Conservation (phyloP, 2,113 vertebrate species). For the Mus musculus region DNA sequence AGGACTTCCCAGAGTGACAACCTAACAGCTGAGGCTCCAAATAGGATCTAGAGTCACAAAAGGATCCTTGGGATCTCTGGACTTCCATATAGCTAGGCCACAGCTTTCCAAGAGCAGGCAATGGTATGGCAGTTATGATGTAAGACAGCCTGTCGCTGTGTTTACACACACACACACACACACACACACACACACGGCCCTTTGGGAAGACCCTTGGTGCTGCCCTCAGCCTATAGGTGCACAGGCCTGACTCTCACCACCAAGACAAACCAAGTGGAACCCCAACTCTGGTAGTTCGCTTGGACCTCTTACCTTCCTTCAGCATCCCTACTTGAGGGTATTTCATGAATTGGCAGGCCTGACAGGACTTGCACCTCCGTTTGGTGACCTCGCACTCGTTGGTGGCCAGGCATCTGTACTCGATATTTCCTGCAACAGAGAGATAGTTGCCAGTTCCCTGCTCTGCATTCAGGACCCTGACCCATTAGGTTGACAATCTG, state of each 20-base stretch:
- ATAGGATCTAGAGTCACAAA: too few species aligned
- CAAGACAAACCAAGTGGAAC: fast-evolving
- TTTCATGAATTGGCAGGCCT: slow-evolving; percentile 99
- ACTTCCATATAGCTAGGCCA: neutral
- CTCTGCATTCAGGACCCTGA: fast-evolving
- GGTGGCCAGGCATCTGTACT: slow-evolving; percentile 86
- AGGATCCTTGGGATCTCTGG: neutral
- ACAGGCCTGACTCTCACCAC: neutral
- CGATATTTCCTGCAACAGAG: slow-evolving; percentile 96
- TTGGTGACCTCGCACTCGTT: slow-evolving; percentile 99
- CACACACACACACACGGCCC: neutral
- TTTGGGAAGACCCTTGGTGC: too few species aligned
- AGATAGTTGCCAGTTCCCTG: slow-evolving; percentile 72
- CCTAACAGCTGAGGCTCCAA: neutral
- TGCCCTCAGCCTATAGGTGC: too few species aligned
- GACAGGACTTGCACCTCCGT: slow-evolving; percentile 95
- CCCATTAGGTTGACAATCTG: fast-evolving
- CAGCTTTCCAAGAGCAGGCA: neutral
- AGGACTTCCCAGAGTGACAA: neutral
- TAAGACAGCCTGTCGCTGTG: neutral
- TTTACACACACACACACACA: too few species aligned
- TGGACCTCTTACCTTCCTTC: slow-evolving; percentile 86
- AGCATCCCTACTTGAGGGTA: slow-evolving; percentile 99
- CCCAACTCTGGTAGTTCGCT: fast-evolving
- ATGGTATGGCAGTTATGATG: fast-evolving